Evolutionary conservation across 2,113 vertebrate genomes (phyloP).

Genomic region (Alaudala cheleensis): DNA sequence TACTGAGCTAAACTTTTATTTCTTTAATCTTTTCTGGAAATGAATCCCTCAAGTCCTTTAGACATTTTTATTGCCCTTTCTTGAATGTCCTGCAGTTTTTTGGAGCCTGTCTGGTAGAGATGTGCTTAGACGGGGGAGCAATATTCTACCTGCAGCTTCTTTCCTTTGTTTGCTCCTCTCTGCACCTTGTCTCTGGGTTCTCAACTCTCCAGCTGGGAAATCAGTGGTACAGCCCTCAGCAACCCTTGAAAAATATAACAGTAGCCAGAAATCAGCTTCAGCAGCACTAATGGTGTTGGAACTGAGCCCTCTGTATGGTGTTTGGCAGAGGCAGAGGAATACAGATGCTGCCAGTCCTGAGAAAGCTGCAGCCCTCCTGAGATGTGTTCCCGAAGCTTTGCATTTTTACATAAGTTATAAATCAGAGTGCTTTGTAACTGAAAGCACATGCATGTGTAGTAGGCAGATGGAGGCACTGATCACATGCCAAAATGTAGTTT

Average conservation of each 20-base stretch:
- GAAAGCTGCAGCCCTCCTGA: not conserved
- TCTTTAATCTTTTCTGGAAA: constrained; percentile 22
- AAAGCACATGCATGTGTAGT: not conserved
- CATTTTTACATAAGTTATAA: not conserved
- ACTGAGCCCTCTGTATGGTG: not conserved
- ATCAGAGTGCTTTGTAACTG: constrained; percentile 1
- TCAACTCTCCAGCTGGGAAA: not conserved
- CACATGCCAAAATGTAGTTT: not conserved
- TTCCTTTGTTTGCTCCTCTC: not conserved
- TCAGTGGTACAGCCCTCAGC: not conserved
- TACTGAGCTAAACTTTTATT: not conserved
- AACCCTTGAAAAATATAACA: not conserved
- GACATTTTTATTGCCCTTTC: not conserved
- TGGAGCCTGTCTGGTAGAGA: not conserved
- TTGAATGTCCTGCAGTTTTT: not conserved
- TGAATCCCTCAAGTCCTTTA: not conserved
- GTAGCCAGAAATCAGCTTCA: not conserved
- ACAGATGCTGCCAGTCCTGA: not conserved
- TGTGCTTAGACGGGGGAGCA: not conserved
- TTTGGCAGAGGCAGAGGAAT: not conserved
- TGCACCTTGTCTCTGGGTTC: not conserved
- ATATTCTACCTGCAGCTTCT: not conserved
- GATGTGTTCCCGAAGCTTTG: not conserved
- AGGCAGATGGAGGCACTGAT: not conserved
- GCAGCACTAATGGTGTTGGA: not conserved